Evolutionary conservation across 2,113 vertebrate species (phyloP).

Genomic region (Tragelaphus buxtoni): DNA sequence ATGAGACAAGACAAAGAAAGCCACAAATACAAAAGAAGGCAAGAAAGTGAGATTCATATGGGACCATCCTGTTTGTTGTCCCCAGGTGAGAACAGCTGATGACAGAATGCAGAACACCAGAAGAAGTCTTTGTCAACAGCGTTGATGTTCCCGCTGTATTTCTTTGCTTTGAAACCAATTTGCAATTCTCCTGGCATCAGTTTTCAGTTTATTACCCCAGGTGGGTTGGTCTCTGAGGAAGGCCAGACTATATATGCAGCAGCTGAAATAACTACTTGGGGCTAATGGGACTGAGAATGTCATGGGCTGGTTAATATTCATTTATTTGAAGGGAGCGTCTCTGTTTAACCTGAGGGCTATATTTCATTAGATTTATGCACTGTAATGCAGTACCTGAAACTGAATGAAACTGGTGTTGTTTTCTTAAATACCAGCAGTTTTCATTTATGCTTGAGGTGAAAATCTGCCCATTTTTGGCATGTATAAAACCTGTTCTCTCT

Average conservation of each 20-base stretch:
- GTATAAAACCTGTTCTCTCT: neutral
- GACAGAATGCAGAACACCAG: neutral
- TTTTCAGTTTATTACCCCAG: constrained; percentile 23
- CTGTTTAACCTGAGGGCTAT: constrained; percentile 11
- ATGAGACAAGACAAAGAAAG: constrained; percentile 33
- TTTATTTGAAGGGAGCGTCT: constrained; percentile 1
- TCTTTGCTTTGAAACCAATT: constrained; percentile 23
- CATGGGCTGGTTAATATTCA: constrained; percentile 22
- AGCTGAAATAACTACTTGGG: neutral
- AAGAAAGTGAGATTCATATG: neutral
- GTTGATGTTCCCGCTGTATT: neutral
- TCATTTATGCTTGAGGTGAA: neutral
- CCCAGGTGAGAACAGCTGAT: neutral
- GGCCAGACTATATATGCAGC: neutral
- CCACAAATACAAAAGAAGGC: neutral
- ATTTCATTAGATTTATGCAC: constrained; percentile 43
- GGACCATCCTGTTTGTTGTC: neutral
- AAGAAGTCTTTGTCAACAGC: constrained; percentile 7
- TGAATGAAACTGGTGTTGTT: neutral
- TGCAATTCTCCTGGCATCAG: constrained; percentile 1
- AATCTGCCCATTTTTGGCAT: neutral
- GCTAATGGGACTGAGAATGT: constrained; percentile 15
- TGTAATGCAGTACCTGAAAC: neutral
- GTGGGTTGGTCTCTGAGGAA: neutral
- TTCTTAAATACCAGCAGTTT: constrained; percentile 15